Conservation (phyloP, 2,888 invertebrate species). For the Erynnis tages region DNA sequence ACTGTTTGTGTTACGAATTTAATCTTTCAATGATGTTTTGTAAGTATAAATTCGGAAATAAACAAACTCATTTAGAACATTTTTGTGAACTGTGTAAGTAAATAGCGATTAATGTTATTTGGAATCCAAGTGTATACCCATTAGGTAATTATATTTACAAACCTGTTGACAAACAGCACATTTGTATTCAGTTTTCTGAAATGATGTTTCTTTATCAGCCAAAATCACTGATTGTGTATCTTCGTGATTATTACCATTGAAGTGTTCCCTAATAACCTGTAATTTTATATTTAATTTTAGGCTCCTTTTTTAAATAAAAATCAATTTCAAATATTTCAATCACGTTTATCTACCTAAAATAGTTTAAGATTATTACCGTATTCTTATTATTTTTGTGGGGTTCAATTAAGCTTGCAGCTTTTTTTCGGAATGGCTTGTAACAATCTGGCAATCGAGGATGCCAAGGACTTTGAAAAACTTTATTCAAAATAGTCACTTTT, state of each 20-base stretch:
- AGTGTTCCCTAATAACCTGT: not conserved
- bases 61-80: no score
- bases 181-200: not conserved
- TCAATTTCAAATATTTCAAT: not conserved
- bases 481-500: conserved; percentile 66
- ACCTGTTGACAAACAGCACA: conserved; percentile 6
- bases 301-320: no score
- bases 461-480: conserved; percentile 82
- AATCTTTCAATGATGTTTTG: no score
- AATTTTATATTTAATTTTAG: no score
- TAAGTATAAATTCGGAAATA: no score
- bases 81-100: no score
- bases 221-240: not conserved
- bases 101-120: not conserved
- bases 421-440: conserved; percentile 58
- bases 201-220: not conserved
- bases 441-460: conserved; percentile 62
- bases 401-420: conserved; percentile 29
- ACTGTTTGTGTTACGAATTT: no score
- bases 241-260: conserved; percentile 3
- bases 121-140: not conserved
- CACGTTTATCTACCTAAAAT: not conserved
- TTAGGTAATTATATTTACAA: not conserved
- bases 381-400: not conserved
- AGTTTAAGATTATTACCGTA: not conserved